Evolutionary conservation across 2,888 invertebrate species (phyloP), one percentile per base, ranked within the genome.

Genomic region (Melikaiella ostensackeni): DNA sequence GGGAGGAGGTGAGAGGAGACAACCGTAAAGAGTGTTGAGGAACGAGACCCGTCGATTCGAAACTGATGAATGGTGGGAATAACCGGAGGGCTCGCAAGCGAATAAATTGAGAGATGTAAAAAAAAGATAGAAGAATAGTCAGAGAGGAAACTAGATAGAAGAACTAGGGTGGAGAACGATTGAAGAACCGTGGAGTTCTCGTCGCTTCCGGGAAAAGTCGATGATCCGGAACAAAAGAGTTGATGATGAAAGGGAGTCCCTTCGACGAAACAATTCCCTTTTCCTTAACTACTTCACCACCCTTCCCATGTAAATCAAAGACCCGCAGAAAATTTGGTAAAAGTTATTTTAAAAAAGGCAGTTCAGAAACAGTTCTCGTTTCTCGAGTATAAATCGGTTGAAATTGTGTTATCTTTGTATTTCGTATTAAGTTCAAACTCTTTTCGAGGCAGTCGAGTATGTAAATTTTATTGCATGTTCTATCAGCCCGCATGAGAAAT

Each of bases 151-250:
- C 75, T 78, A 76, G 80, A 78, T 78, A 75, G 35, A 78, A 82
- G 86, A 82, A 84, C 85, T 84, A 82, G 81, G 80, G 78, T 78
- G 84, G 82, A 77, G 85, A 77, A 79, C 74, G 21, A 11, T n/a
- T 78, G 84, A 81, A 77, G 85, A 77, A 79, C 74, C 24, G 38
- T n/a, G 63, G 63, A 30, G 16, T 46, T 70, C 66, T 64, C 24
- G 74, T 79, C 82, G 80, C 81, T 88, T 88, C 88, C 88, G 88
- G 88, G 88, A 88, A 88, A 85, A 86, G 83, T 84, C 85, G 75
- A 75, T 70, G 63, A 76, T 64, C 42, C 75, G 30, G 62, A 38
- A 73, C 81, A 80, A 80, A 80, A 83, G 35, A 50, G 24, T 24
- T 42, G 46, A 27, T 46, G 7, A 66, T n/a, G 16, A 66, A 66